Evolutionary conservation across 2,797 vertebrate genomes (phyloP), one percentile per base, ranked within the genome.

Genomic region (Glyptemys insculpta): DNA sequence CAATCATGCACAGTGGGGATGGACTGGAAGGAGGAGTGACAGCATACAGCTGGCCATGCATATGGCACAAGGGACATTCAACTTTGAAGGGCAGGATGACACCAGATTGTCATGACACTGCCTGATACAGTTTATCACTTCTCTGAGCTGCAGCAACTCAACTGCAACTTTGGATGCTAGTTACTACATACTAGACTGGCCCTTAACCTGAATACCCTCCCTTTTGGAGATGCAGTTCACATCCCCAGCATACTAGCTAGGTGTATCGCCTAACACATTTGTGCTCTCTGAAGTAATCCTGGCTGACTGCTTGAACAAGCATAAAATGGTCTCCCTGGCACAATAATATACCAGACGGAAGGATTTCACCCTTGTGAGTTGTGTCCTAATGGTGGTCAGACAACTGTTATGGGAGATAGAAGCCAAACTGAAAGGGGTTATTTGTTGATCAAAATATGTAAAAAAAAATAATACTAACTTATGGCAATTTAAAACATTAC

Each of bases 11-110:
- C 88, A 88, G 25, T 29, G 27, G 10, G 25, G 53, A 57, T 31
- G 89, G 23, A 80, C 2, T 5, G n/a, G 83, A 54, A 4, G n/a
- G 53, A 90, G 82, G 27, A 19, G 54, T 19, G 88, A 91, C 3
- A 6, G 3, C 72, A 47, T 11, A 3, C 6, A 72, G 44, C 12
- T 88, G 18, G 21, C 44, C 53, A 57, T 0, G 0, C 31, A 79
- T 8, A 23, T 3, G 5, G 87, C 0, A 81, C 3, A 53, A 95
- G 14, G 25, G 89, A 72, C 15, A 72, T 72, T 37, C 15, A 44
- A 8, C 27, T 59, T 21, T 41, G n/a, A 72, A 72, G 68, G 68
- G 21, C 37, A 41, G 68, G 19, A 72, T 72, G 37, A 41, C n/a
- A 23, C 18, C 18, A 68, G 65, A 68, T 37, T 68, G 65, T 37